phyloP scores from a whole-genome alignment of 2,888 invertebrate species.

The Microctonus aethiopoides region DNA sequence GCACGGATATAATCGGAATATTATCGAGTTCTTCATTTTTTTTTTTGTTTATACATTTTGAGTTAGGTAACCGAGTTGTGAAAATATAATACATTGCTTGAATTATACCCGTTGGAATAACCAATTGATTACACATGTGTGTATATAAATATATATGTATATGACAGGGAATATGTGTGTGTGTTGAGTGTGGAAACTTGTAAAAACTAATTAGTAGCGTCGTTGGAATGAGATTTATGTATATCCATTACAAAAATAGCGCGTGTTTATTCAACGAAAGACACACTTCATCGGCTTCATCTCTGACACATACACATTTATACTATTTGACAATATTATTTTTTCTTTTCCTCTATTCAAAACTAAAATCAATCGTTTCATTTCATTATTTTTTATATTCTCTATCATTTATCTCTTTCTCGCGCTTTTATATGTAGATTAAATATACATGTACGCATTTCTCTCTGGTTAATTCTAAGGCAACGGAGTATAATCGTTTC shows the following conservation, averaged over 20 bases:
- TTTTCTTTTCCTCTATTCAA: background rate
- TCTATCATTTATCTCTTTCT: background rate
- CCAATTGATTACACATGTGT: no score
- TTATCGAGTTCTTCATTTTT: background rate
- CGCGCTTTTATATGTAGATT: background rate
- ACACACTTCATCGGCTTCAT: constrained; percentile 28
- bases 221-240: constrained; percentile 28
- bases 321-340: background rate
- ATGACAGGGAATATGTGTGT: no score
- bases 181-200: constrained; percentile 35
- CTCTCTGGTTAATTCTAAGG: background rate
- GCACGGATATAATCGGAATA: background rate
- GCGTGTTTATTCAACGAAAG: constrained; percentile 43
- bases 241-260: constrained; percentile 39
- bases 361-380: constrained; percentile 1
- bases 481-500: background rate
- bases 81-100: background rate
- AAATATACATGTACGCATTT: background rate
- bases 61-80: background rate
- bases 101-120: background rate
- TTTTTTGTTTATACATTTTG: background rate
- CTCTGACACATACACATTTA: constrained; percentile 14
- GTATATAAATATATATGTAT: no score
- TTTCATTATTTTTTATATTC: background rate
- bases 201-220: constrained; percentile 53